These are phyloP conservation scores for Buphagus erythrorhynchus DNA, from an alignment of 2,797 vertebrate genomes.

Conservation along the genomic window DNA sequence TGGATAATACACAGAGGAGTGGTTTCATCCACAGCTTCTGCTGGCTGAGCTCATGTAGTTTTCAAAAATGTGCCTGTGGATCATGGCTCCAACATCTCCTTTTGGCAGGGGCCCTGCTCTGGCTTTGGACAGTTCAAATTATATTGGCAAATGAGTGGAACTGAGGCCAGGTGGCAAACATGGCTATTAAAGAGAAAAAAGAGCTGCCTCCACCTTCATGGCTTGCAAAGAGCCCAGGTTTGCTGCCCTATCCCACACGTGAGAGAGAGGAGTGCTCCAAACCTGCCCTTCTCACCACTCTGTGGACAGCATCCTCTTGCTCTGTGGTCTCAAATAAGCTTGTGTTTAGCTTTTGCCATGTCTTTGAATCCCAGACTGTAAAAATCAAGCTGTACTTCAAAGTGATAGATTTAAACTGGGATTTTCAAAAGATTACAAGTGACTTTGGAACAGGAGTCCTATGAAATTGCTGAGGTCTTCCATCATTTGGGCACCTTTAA, in stretches of 20 bases:
- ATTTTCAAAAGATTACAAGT: not conserved
- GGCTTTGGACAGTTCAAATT: not conserved
- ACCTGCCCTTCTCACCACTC: not conserved
- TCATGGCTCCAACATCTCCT: not conserved
- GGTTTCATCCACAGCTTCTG: not conserved
- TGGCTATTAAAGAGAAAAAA: not conserved
- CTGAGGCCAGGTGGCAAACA: fast-evolving
- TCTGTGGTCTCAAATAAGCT: not conserved
- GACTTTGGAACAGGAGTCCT: not conserved
- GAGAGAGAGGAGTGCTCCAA: not conserved
- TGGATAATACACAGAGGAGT: not conserved
- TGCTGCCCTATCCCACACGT: not conserved
- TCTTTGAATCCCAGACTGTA: not conserved
- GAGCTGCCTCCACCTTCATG: not conserved
- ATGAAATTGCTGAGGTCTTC: not conserved
- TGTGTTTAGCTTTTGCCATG: not conserved
- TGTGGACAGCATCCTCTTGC: not conserved
- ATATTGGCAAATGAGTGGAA: not conserved
- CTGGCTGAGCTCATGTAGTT: not conserved
- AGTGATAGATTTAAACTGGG: not conserved
- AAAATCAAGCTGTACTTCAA: not conserved
- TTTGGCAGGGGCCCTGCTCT: not conserved
- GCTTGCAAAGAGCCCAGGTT: not conserved
- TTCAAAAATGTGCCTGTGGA: not conserved
- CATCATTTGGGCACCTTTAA: not conserved